Conservation (phyloP, 2,888 invertebrate species). For the Balanococcus diminutus region DNA sequence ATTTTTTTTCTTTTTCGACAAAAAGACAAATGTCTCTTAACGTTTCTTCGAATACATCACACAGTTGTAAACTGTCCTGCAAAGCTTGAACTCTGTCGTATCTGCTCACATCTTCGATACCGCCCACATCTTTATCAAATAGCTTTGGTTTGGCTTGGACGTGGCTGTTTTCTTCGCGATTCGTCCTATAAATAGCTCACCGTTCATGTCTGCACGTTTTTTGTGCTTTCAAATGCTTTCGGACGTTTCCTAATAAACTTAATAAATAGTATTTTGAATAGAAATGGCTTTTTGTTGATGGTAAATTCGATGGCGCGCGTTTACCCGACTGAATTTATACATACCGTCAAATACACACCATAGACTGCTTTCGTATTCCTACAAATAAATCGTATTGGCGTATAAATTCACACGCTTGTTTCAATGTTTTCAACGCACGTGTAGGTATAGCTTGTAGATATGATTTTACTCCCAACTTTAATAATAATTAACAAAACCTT, state of each 20-base stretch:
- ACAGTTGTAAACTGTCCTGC: conserved; percentile 3
- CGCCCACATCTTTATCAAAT: conserved; percentile 24
- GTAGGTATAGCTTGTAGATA: background rate
- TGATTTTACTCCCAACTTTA: background rate
- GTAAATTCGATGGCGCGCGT: background rate
- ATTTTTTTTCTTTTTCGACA: background rate
- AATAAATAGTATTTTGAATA: conserved; percentile 11
- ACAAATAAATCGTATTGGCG: background rate
- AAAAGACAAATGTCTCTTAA: conserved; percentile 43
- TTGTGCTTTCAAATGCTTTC: background rate
- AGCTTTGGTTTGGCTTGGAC: conserved; percentile 20
- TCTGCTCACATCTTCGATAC: conserved; percentile 19
- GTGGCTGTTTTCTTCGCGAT: background rate
- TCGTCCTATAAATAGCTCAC: background rate
- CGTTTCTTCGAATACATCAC: conserved; percentile 42
- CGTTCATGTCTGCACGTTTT: background rate
- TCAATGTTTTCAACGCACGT: background rate
- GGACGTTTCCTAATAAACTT: background rate
- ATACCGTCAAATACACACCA: background rate
- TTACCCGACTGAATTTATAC: background rate
- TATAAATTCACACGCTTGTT: background rate
- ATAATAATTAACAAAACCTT: background rate
- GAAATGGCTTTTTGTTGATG: background rate
- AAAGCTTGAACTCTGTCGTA: conserved; percentile 12
- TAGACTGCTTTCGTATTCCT: background rate